Conservation (phyloP, 2,113 vertebrate genomes). For the Phalacrocorax pelagicus region DNA sequence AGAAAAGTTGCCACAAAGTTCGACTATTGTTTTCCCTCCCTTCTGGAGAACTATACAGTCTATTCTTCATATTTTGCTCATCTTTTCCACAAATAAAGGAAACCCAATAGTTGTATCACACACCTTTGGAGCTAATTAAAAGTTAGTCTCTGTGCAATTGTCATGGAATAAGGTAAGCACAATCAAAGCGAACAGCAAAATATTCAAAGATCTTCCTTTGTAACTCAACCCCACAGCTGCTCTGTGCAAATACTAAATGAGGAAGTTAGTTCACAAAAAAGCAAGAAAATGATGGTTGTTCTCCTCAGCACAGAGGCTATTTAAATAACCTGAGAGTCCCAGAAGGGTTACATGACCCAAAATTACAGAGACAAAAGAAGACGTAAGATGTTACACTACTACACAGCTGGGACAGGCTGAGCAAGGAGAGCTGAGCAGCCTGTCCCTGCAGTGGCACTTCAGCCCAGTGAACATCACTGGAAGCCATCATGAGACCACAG, state of each 20-base stretch:
- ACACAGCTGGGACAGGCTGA: neutral
- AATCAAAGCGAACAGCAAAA: neutral
- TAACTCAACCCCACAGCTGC: slow-evolving; percentile 5
- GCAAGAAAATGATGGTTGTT: neutral
- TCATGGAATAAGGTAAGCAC: neutral
- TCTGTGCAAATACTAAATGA: slow-evolving; percentile 11
- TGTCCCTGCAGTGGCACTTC: neutral
- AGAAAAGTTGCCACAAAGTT: neutral
- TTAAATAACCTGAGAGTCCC: slow-evolving; percentile 5
- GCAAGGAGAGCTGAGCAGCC: neutral
- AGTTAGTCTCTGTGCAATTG: neutral
- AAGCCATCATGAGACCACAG: neutral
- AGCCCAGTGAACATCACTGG: neutral
- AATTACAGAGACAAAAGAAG: slow-evolving; percentile 2
- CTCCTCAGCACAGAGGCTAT: neutral
- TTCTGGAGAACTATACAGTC: neutral
- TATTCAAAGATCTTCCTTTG: neutral
- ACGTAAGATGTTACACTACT: neutral
- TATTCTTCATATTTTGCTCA: neutral
- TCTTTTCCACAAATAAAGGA: neutral
- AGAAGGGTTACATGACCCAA: neutral
- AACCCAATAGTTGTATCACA: neutral
- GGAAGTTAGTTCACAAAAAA: neutral
- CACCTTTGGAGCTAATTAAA: slow-evolving; percentile 31
- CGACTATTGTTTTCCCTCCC: neutral